phyloP scores from a whole-genome alignment of 2,113 vertebrate genomes.

The Passer domesticus region DNA sequence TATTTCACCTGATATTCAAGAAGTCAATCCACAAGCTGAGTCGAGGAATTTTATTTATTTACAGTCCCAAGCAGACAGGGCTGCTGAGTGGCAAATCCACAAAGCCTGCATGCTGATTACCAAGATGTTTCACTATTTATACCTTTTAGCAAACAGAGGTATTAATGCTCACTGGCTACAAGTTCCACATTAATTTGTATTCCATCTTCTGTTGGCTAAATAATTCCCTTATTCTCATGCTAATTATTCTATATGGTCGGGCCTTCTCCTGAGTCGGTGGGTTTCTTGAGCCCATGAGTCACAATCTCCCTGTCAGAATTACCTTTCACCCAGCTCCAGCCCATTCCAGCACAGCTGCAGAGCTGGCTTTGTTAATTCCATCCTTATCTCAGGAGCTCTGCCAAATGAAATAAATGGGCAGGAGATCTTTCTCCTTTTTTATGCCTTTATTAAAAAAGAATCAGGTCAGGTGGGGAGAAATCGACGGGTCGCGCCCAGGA shows the following conservation, averaged over 20 bases:
- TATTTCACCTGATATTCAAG: background rate
- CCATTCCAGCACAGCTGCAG: background rate
- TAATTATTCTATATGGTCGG: too few relatives aligned
- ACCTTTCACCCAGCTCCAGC: background rate
- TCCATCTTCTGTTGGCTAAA: background rate
- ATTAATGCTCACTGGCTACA: background rate
- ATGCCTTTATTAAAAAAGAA: too few relatives aligned
- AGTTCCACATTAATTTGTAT: background rate
- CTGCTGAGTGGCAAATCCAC: background rate
- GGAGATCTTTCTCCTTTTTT: too few relatives aligned
- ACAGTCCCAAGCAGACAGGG: background rate
- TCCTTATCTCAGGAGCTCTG: background rate
- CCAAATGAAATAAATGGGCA: background rate
- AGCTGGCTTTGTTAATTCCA: too few relatives aligned
- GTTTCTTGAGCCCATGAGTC: background rate
- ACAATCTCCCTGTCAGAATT: background rate
- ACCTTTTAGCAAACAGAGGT: background rate
- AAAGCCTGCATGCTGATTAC: fast-evolving
- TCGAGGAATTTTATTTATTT: background rate
- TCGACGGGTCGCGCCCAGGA: too few relatives aligned
- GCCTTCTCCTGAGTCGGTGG: background rate
- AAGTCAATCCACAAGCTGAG: background rate
- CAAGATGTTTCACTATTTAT: background rate
- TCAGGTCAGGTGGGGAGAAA: too few relatives aligned
- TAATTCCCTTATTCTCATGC: background rate